Evolutionary conservation across 2,888 invertebrate genomes (phyloP).

Genomic region (Gortyna flavago): DNA sequence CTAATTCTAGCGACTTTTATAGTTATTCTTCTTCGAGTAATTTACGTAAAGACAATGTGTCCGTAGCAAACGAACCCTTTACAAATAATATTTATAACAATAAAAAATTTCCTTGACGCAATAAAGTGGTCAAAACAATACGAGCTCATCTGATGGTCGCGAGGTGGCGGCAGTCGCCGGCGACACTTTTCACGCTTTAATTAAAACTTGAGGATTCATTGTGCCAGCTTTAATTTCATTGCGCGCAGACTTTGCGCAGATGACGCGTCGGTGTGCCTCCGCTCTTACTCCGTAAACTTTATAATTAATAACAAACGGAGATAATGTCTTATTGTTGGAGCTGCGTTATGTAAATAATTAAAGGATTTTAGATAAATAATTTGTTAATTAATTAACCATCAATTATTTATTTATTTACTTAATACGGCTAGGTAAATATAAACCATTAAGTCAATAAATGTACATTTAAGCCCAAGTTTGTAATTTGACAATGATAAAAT

Average conservation of each 20-base stretch:
- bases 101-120: constrained; percentile 35
- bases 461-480: not conserved
- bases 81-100: constrained; percentile 29
- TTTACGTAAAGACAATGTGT: not conserved
- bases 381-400: constrained; percentile 4
- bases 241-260: constrained; percentile 69
- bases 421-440: not conserved
- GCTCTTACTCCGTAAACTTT: constrained; percentile 63
- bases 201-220: constrained; percentile 83
- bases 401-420: constrained; percentile 19
- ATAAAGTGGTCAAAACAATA: constrained; percentile 62
- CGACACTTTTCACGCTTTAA: constrained; percentile 78
- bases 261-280: constrained; percentile 65
- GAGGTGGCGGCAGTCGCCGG: constrained; percentile 57
- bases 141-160: constrained; percentile 55
- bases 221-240: constrained; percentile 74
- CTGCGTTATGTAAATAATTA: constrained; percentile 49
- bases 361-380: constrained; percentile 27
- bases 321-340: constrained; percentile 50
- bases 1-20: not conserved
- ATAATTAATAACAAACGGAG: constrained; percentile 69
- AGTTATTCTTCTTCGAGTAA: not conserved
- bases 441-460: no score
- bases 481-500: constrained; percentile 23
- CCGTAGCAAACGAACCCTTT: constrained; percentile 15